These are phyloP conservation scores for Artibeus lituratus DNA, from an alignment of 2,797 vertebrate species.

Conservation along the genomic window DNA sequence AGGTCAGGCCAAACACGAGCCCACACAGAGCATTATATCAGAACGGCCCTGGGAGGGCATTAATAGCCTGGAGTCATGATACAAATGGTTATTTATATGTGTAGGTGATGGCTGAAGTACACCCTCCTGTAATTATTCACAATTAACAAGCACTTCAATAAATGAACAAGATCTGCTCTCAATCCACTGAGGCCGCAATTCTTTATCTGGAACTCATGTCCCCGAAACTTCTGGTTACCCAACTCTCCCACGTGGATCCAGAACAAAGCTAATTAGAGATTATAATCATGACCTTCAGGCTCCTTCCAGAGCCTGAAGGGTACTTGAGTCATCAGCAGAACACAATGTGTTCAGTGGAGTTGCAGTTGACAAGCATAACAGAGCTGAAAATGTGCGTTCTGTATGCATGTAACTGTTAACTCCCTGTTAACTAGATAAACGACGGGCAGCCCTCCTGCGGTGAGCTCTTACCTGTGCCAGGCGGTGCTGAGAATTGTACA, in stretches of 20 bases:
- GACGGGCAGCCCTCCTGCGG: fast-evolving
- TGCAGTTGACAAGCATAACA: constrained; percentile 51
- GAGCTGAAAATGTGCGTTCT: constrained; percentile 16
- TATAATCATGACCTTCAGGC: constrained; percentile 70
- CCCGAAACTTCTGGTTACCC: constrained; percentile 49
- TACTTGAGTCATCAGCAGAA: constrained; percentile 69
- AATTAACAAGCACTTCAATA: constrained; percentile 73
- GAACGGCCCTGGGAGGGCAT: constrained; percentile 60
- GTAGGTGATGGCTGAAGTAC: constrained; percentile 56
- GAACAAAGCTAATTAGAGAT: constrained; percentile 72
- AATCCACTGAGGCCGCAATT: constrained; percentile 59
- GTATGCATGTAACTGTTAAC: neutral
- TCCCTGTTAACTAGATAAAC: neutral
- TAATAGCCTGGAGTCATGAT: constrained; percentile 68
- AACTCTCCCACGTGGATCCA: constrained; percentile 49
- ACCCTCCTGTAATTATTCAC: constrained; percentile 71
- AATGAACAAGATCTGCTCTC: constrained; percentile 68
- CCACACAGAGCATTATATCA: constrained; percentile 57
- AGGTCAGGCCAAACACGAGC: constrained; percentile 74
- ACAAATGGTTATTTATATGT: constrained; percentile 61
- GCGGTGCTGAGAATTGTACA: neutral
- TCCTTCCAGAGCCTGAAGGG: constrained; percentile 53
- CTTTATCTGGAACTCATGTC: constrained; percentile 50
- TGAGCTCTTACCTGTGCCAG: neutral
- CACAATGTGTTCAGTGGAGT: constrained; percentile 43